Percentiles rank a stretch among this genome's conserved stretches.
Evolutionary conservation across 2,888 invertebrate genomes (phyloP).

Genomic region (Troides oblongomaculatus): DNA sequence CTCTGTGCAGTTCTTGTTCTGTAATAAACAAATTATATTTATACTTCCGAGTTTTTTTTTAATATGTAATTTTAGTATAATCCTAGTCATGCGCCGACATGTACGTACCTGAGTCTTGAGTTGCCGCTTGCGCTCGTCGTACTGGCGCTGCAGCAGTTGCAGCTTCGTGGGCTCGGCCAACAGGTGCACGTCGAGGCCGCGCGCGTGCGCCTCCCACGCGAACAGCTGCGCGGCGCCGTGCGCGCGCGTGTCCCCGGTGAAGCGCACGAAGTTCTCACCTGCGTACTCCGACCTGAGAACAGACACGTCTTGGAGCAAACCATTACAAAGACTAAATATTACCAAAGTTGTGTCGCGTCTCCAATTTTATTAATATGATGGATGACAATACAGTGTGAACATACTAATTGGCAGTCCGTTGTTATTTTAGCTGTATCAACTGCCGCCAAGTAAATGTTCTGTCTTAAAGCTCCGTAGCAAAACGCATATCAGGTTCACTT

Average conservation of each 20-base stretch:
- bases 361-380: neutral
- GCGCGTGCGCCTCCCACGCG: slow-evolving; percentile 97
- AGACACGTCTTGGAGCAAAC: neutral
- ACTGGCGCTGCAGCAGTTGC: slow-evolving; percentile 93
- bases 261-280: slow-evolving; percentile 98
- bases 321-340: neutral
- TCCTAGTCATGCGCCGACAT: too few species aligned
- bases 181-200: slow-evolving; percentile 96
- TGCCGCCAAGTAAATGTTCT: too few species aligned
- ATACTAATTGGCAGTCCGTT: too few species aligned
- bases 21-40: too few species aligned
- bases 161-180: slow-evolving; percentile 99
- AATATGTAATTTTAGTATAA: too few species aligned
- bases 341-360: neutral
- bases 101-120: slow-evolving; percentile 86
- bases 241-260: slow-evolving; percentile 94
- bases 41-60: too few species aligned
- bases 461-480: too few species aligned
- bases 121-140: slow-evolving; percentile 92
- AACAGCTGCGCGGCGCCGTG: slow-evolving; percentile 96
- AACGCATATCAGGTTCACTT: too few species aligned
- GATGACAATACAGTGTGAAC: neutral
- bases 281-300: slow-evolving; percentile 83
- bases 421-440: too few species aligned
- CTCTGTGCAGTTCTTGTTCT: too few species aligned